Percentiles rank a stretch among this genome's conserved stretches.
phyloP scores from a whole-genome alignment of 2,113 vertebrate species.

The Thryonomys swinderianus region DNA sequence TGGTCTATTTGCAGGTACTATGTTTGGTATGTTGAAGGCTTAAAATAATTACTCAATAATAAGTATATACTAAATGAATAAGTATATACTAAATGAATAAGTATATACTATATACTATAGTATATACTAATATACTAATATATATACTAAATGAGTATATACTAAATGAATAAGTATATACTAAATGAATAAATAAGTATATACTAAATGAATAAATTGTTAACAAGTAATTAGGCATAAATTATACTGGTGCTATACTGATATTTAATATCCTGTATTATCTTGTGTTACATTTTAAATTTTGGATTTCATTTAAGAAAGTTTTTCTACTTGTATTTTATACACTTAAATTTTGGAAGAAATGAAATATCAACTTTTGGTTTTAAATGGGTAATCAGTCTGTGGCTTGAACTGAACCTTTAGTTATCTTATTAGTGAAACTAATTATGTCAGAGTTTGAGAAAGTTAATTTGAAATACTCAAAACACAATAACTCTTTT shows the following conservation, averaged over 20 bases:
- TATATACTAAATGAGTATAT: too few relatives aligned
- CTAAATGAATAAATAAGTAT: constrained; percentile 10
- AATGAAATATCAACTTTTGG: not conserved
- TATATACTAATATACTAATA: too few relatives aligned
- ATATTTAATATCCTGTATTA: constrained; percentile 1
- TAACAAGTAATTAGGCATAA: not conserved
- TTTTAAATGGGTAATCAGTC: not conserved
- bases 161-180: constrained; percentile 9
- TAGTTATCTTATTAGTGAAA: constrained; percentile 8
- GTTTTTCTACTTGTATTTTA: not conserved
- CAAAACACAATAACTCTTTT: constrained; percentile 7
- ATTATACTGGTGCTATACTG: not conserved
- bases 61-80: constrained; percentile 4
- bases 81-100: too few relatives aligned
- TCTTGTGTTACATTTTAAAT: not conserved
- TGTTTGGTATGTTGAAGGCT: not conserved
- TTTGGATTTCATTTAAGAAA: not conserved
- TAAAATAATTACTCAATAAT: constrained; percentile 23
- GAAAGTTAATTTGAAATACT: constrained; percentile 29
- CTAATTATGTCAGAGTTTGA: not conserved
- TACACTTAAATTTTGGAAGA: not conserved
- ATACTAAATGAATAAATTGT: not conserved
- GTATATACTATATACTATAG: too few relatives aligned
- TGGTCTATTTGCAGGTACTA: not conserved
- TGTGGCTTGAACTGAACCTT: not conserved